Percentiles rank a stretch among this genome's conserved stretches.
These are phyloP conservation scores for Erythrocercus mccallii DNA, from an alignment of 2,113 vertebrate species.

Conservation along the genomic window DNA sequence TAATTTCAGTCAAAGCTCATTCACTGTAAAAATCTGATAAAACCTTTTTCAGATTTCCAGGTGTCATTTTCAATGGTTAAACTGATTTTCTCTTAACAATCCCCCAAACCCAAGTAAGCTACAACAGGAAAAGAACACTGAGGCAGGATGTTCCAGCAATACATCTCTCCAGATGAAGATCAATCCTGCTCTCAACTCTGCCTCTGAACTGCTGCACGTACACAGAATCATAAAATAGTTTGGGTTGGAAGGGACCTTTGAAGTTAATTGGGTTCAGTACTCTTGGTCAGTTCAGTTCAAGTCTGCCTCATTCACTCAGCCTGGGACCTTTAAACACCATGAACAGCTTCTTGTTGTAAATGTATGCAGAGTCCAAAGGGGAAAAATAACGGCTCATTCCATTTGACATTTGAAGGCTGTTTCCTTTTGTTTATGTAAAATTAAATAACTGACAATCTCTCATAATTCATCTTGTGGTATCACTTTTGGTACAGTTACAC, in stretches of 20 bases:
- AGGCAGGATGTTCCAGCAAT: neutral
- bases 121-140: neutral
- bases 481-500: neutral
- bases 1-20: neutral
- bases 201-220: neutral
- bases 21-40: neutral
- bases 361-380: neutral
- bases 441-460: neutral
- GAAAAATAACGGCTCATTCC: neutral
- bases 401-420: neutral
- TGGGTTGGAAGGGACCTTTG: neutral
- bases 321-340: neutral
- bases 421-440: neutral
- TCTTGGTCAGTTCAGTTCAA: neutral
- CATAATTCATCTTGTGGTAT: neutral
- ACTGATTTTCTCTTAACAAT: neutral
- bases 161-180: neutral
- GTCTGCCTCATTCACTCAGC: neutral
- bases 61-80: neutral
- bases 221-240: neutral
- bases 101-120: neutral
- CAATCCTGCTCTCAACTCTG: neutral
- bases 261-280: rapidly evolving
- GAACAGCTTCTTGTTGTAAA: neutral
- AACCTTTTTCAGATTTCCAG: neutral